Evolutionary conservation across 2,113 vertebrate genomes (phyloP), one percentile per base, ranked within the genome.

Genomic region (Callionymus lyra): DNA sequence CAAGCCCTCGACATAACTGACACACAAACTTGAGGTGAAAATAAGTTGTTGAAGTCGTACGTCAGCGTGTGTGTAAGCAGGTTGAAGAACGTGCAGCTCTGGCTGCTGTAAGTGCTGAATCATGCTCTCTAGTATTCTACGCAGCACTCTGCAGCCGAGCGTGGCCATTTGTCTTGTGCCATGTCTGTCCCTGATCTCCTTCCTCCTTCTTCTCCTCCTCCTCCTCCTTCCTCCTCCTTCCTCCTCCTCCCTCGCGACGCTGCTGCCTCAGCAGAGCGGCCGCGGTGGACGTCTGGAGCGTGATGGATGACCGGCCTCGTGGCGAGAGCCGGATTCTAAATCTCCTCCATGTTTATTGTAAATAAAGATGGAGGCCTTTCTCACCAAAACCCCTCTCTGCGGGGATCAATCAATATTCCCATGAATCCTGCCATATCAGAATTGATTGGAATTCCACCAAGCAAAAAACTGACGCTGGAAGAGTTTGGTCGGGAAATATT

Each of bases 121-220:
- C 79, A 85, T 72, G 60, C 38, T 47, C 48, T 50, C 50, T 31
- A 19, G 60, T 65, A 57, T 68, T 72, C 59, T 2, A 34, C 12
- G 21, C 21, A 27, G 21, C 21, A 27, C 21, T 27, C 21, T 27
- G 8, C 21, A 27, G 38, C 46, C 54, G 55, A 65, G 47, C 38
- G 33, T 47, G 58, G 59, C 70, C 72, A 81, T 87, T 83, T 71
- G 71, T 87, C 81, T 83, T 76, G 50, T 35, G 31, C 51, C 53
- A 4, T 6, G 47, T 49, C 61, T 45, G 59, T 63, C 55, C 54
- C 44, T 31, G 32, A 40, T 52, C 64, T 63, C 69, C 41, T 65
- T 34, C 31, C n/a, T 56, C 27, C 55, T 52, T 50, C n/a, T n/a
- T n/a, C n/a, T 34, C 31, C n/a, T 56, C 27, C 55, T 52, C 48